Conservation (phyloP, 2,888 invertebrate genomes). For the Onchidella celtica region DNA sequence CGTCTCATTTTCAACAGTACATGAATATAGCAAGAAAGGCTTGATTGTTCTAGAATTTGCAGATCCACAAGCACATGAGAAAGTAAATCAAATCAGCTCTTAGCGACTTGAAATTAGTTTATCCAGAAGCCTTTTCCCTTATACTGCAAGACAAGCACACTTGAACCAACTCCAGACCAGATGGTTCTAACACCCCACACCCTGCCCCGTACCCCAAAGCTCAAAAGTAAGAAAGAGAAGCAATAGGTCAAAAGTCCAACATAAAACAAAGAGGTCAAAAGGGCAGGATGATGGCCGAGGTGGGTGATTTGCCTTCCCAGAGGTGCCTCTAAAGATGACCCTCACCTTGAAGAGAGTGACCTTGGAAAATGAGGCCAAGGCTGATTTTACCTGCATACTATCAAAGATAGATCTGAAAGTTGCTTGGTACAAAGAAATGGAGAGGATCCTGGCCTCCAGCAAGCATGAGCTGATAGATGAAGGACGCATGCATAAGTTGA, state of each 20-base stretch:
- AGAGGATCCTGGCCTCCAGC: conserved; percentile 66
- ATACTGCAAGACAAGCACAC: too few species aligned
- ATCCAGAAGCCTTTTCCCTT: too few species aligned
- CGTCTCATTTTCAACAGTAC: too few species aligned
- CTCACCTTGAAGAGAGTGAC: conserved; percentile 67
- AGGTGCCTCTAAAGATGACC: conserved; percentile 69
- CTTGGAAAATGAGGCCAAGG: conserved; percentile 58
- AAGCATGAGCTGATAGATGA: conserved; percentile 79
- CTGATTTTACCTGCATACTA: conserved; percentile 72
- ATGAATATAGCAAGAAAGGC: too few species aligned
- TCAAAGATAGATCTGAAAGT: conserved; percentile 71
- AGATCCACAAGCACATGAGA: too few species aligned
- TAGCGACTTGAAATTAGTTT: too few species aligned
- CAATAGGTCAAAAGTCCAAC: neutral
- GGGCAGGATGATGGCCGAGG: conserved; percentile 25
- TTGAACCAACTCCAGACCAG: too few species aligned
- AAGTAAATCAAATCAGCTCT: too few species aligned
- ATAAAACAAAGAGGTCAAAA: neutral
- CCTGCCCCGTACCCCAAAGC: too few species aligned
- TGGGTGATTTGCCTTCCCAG: conserved; percentile 62
- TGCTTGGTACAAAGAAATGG: conserved; percentile 76
- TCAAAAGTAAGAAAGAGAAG: neutral
- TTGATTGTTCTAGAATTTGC: too few species aligned
- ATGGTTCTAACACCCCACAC: too few species aligned
- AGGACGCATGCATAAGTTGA: conserved; percentile 67